Conservation (phyloP, 2,113 vertebrate species). For the Amblyopsis rosae region DNA sequence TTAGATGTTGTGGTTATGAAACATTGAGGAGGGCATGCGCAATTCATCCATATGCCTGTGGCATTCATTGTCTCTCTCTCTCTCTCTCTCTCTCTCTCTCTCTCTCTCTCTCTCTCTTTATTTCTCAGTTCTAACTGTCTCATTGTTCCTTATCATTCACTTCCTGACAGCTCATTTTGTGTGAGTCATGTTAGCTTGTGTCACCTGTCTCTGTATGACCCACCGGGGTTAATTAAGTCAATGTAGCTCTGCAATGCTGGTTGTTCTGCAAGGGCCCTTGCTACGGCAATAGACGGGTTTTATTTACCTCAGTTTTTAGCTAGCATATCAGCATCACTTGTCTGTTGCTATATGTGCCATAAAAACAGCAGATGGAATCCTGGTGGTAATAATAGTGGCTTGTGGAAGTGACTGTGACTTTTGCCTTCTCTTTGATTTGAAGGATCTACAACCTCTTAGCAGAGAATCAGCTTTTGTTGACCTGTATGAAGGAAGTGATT, state of each 20-base stretch:
- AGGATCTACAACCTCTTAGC: too few relatives aligned
- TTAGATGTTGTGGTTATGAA: slow-evolving; percentile 27
- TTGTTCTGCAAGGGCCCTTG: background rate
- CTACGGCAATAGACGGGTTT: background rate
- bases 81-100: background rate
- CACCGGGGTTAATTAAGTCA: background rate
- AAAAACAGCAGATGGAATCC: background rate
- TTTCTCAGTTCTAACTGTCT: too few relatives aligned
- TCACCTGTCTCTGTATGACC: background rate
- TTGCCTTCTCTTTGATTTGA: too few relatives aligned
- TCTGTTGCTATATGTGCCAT: background rate
- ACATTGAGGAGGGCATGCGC: slow-evolving; percentile 31
- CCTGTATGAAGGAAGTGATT: background rate
- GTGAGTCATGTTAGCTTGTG: too few relatives aligned
- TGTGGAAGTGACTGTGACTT: too few relatives aligned
- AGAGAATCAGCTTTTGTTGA: too few relatives aligned
- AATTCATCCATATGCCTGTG: background rate
- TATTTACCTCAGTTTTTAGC: background rate
- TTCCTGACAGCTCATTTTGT: too few relatives aligned
- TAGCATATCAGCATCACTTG: background rate
- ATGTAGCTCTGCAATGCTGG: background rate
- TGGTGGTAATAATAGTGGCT: too few relatives aligned
- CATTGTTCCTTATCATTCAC: background rate
- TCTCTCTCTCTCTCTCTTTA: too few relatives aligned
- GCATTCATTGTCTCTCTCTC: background rate